These are phyloP conservation scores for Copsychus sechellarum DNA, from an alignment of 2,113 vertebrate species.

Conservation along the genomic window DNA sequence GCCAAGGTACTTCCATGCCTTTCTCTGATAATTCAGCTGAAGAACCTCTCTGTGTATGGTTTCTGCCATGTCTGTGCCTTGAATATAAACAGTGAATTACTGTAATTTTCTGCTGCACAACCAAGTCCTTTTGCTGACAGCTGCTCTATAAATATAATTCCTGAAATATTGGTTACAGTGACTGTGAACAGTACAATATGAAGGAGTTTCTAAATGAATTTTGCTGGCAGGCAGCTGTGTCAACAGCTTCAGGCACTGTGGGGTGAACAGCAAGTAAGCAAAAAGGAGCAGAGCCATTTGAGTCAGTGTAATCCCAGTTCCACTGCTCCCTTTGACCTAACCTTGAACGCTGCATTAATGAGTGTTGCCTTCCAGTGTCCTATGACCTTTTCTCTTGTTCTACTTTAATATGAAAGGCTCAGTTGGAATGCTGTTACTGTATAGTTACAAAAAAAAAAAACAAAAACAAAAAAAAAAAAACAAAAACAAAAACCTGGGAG, in stretches of 20 bases:
- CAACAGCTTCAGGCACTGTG: background rate
- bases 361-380: background rate
- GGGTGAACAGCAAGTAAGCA: background rate
- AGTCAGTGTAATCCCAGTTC: background rate
- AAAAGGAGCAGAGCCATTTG: background rate
- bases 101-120: background rate
- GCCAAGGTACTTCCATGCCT: background rate
- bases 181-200: background rate
- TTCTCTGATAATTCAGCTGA: background rate
- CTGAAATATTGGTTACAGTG: background rate
- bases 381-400: background rate
- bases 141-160: background rate
- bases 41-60: background rate
- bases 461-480: too few relatives aligned
- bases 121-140: background rate
- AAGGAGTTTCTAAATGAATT: background rate
- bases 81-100: background rate
- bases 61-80: background rate
- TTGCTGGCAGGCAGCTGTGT: background rate
- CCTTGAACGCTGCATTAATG: background rate
- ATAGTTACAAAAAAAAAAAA: background rate
- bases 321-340: background rate
- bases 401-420: background rate
- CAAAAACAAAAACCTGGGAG: accelerated
- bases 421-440: background rate